A percentile compares a stretch with the other conserved stretches of the same genome.
These are phyloP conservation scores for Neopipo cinnamomea DNA, from an alignment of 2,113 vertebrate species.

Conservation along the genomic window DNA sequence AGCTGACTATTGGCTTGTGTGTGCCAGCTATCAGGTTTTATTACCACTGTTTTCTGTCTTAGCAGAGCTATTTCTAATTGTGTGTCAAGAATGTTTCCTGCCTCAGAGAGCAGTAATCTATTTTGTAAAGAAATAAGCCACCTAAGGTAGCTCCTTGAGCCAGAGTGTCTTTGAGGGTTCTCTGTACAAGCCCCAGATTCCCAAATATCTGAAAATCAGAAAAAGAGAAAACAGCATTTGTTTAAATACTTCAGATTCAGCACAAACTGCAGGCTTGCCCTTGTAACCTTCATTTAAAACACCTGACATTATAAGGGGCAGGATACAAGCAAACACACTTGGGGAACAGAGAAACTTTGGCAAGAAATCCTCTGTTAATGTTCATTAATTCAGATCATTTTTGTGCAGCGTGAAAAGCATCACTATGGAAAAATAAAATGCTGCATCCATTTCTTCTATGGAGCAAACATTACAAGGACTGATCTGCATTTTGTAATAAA, in stretches of 20 bases:
- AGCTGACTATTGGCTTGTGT: conserved; percentile 21
- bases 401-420: background rate
- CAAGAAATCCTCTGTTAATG: background rate
- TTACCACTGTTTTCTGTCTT: background rate
- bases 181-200: background rate
- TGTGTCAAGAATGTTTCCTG: conserved; percentile 9
- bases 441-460: background rate
- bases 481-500: background rate
- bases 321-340: background rate
- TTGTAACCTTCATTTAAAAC: background rate
- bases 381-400: background rate
- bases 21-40: conserved; percentile 30
- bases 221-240: background rate
- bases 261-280: background rate
- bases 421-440: background rate
- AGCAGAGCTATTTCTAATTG: background rate
- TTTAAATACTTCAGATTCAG: background rate
- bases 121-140: background rate
- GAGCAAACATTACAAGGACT: background rate
- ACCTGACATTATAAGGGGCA: background rate
- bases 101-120: background rate
- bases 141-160: background rate
- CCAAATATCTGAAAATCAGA: background rate
- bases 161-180: background rate
- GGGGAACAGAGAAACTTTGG: background rate